Percentiles rank a stretch among this genome's conserved stretches.
These are phyloP conservation scores for Ligdia adustata DNA, from an alignment of 2,888 invertebrate genomes.

Conservation along the genomic window DNA sequence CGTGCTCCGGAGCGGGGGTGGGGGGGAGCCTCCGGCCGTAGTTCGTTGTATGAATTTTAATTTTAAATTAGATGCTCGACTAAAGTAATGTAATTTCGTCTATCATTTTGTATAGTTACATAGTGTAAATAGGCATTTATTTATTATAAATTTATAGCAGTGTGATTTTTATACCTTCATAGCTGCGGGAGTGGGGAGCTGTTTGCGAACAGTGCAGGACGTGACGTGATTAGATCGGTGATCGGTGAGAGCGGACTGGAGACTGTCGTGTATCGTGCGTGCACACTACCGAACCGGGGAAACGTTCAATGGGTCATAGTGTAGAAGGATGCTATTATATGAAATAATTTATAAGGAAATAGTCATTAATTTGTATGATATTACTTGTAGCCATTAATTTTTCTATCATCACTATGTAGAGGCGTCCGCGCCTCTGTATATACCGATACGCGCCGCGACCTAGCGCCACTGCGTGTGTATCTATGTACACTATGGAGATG, in stretches of 20 bases:
- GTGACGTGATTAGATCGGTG: too few species aligned
- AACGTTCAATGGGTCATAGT: slow-evolving; percentile 74
- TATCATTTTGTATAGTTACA: slow-evolving; percentile 83
- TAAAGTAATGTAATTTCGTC: slow-evolving; percentile 79
- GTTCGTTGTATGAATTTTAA: slow-evolving; percentile 74
- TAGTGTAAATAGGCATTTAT: slow-evolving; percentile 85
- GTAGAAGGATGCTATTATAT: slow-evolving; percentile 82
- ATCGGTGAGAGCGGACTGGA: slow-evolving; percentile 72
- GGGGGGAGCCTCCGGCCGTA: slow-evolving; percentile 53
- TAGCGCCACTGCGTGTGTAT: slow-evolving; percentile 63
- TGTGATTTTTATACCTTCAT: slow-evolving; percentile 77
- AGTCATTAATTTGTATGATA: slow-evolving; percentile 85
- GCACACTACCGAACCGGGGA: slow-evolving; percentile 59
- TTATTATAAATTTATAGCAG: slow-evolving; percentile 83
- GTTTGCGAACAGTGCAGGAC: too few species aligned
- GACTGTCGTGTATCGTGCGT: slow-evolving; percentile 68
- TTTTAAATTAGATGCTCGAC: slow-evolving; percentile 79
- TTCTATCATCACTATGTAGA: slow-evolving; percentile 76
- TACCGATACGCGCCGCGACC: slow-evolving; percentile 58
- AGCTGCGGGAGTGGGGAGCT: slow-evolving; percentile 78
- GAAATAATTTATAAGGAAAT: slow-evolving; percentile 83
- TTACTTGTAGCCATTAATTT: slow-evolving; percentile 81
- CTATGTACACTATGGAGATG: slow-evolving; percentile 80
- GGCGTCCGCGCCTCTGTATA: slow-evolving; percentile 62
- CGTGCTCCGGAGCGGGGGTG: slow-evolving; percentile 30